phyloP scores from a whole-genome alignment of 2,113 vertebrate genomes.

The Anolis carolinensis region DNA sequence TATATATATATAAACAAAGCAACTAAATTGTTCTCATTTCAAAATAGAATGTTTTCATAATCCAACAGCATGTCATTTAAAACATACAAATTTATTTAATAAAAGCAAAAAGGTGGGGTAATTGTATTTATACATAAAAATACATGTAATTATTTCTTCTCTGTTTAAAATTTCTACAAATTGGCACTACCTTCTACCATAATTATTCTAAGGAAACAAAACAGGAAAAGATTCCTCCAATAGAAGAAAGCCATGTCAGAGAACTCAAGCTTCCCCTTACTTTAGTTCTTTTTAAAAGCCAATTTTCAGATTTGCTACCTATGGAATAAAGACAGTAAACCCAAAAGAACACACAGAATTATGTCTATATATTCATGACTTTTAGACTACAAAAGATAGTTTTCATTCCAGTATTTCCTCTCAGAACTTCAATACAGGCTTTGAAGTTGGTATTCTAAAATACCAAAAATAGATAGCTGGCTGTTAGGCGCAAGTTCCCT shows the following conservation, averaged over 20 bases:
- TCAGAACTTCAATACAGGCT: not conserved
- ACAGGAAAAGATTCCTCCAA: no score
- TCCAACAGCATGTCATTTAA: conserved; percentile 8
- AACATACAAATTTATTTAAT: conserved; percentile 19
- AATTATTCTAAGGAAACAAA: not conserved
- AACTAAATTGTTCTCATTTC: not conserved
- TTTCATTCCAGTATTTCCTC: not conserved
- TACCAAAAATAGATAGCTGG: not conserved
- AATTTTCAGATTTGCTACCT: not conserved
- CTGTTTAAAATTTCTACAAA: not conserved
- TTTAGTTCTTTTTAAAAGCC: not conserved
- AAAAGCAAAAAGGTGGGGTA: not conserved
- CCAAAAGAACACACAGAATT: not conserved
- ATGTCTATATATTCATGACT: not conserved
- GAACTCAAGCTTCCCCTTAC: not conserved
- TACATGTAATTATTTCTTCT: not conserved
- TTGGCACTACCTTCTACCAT: not conserved
- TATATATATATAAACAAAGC: not conserved
- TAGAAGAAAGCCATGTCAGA: conserved; percentile 18
- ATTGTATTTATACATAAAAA: not conserved
- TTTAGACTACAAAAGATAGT: not conserved
- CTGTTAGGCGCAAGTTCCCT: not conserved
- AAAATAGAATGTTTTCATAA: conserved; percentile 6
- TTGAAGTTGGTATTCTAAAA: not conserved
- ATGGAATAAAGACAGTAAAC: not conserved